Conservation (phyloP, 1,140 invertebrate genomes). For the Lerema accius region DNA sequence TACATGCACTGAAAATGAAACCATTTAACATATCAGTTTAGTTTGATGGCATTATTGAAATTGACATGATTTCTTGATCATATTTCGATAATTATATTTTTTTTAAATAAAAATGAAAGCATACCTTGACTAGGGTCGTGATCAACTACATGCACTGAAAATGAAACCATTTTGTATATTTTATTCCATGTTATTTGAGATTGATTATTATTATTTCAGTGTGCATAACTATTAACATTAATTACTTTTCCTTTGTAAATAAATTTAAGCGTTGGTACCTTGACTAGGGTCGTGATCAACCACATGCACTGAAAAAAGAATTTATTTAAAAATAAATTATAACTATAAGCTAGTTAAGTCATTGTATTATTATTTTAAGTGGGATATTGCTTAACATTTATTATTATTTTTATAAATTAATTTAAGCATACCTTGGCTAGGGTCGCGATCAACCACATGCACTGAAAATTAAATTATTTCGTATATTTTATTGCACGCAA, state of each 20-base stretch:
- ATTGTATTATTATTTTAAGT: too few species aligned
- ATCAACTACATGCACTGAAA: slow-evolving; percentile 41
- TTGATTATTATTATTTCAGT: not conserved
- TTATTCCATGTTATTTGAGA: not conserved
- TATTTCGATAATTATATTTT: slow-evolving; percentile 3
- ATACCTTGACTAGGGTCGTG: slow-evolving; percentile 28
- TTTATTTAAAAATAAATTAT: not conserved
- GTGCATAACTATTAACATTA: not conserved
- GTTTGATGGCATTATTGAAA: too few species aligned
- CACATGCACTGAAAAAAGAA: slow-evolving; percentile 47
- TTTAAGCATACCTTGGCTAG: slow-evolving; percentile 31
- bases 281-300: too few species aligned
- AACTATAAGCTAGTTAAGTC: too few species aligned
- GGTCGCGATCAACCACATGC: slow-evolving; percentile 31
- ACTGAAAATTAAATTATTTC: slow-evolving; percentile 37
- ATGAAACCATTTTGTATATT: slow-evolving; percentile 10
- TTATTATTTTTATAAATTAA: slow-evolving; percentile 4
- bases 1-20: slow-evolving; percentile 46
- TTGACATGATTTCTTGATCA: too few species aligned
- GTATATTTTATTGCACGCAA: not conserved
- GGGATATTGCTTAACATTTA: too few species aligned
- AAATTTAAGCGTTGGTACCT: slow-evolving; percentile 20
- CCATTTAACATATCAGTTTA: not conserved
- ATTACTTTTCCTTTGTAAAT: slow-evolving; percentile 9
- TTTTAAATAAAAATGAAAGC: slow-evolving; percentile 16